Percentiles rank a stretch among this genome's conserved stretches.
phyloP scores from a whole-genome alignment of 2,113 vertebrate genomes.

The Alligator mississippiensis region DNA sequence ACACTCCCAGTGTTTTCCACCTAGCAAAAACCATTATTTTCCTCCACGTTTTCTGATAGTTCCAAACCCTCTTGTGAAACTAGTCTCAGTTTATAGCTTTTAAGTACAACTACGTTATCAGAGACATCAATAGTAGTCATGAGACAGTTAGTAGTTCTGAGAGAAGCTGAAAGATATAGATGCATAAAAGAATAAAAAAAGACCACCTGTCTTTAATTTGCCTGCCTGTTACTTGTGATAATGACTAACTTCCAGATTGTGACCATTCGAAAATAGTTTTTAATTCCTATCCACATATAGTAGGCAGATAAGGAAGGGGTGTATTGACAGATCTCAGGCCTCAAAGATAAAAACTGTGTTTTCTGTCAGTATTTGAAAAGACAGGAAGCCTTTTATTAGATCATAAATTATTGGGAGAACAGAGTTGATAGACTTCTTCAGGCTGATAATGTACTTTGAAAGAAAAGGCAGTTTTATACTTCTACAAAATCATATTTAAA shows the following conservation, averaged over 20 bases:
- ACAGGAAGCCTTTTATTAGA: constrained; percentile 63
- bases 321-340: background rate
- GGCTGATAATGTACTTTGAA: constrained; percentile 73
- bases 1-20: background rate
- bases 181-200: constrained; percentile 28
- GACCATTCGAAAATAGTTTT: background rate
- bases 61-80: constrained; percentile 14
- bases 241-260: background rate
- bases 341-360: constrained; percentile 57
- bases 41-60: constrained; percentile 38
- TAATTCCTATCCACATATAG: background rate
- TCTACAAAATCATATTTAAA: constrained; percentile 73
- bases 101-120: constrained; percentile 56
- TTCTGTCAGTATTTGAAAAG: constrained; percentile 63
- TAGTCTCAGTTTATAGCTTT: constrained; percentile 53
- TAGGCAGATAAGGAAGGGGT: background rate
- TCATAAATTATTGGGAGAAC: constrained; percentile 71
- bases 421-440: constrained; percentile 71
- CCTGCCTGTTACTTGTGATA: constrained; percentile 8
- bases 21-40: constrained; percentile 5
- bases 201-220: constrained; percentile 40
- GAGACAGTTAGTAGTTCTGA: constrained; percentile 54
- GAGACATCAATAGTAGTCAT: constrained; percentile 65
- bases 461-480: constrained; percentile 72
- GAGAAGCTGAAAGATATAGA: constrained; percentile 62